phyloP scores from a whole-genome alignment of 2,113 vertebrate genomes.

The Proteles cristata region DNA sequence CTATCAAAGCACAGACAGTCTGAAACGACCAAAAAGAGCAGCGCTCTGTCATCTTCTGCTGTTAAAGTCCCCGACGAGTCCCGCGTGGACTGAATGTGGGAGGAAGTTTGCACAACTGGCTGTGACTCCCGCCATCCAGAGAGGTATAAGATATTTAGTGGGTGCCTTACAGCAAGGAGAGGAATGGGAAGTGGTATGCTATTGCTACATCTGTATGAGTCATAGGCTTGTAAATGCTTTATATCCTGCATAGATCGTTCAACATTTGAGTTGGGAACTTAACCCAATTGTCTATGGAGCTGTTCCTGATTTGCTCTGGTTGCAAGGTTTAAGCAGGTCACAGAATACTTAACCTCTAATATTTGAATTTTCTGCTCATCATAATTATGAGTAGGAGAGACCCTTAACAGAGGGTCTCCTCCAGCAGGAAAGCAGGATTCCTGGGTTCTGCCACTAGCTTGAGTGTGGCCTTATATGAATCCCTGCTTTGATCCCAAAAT shows the following conservation, averaged over 20 bases:
- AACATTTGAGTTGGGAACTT: conserved; percentile 29
- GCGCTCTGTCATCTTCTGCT: not conserved
- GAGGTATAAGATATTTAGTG: conserved; percentile 47
- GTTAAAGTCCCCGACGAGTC: not conserved
- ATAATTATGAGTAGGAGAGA: conserved; percentile 13
- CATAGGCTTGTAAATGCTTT: conserved; percentile 59
- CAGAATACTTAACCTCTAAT: not conserved
- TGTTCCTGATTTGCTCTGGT: conserved; percentile 36
- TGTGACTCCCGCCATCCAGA: not conserved
- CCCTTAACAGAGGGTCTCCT: not conserved
- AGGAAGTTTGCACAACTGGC: conserved; percentile 38
- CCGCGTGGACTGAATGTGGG: not conserved
- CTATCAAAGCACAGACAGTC: not conserved
- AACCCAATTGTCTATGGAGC: not conserved
- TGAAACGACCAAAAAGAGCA: conserved; percentile 25
- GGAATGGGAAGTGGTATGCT: not conserved
- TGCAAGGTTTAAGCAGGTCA: conserved; percentile 61
- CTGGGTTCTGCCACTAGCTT: conserved; percentile 46
- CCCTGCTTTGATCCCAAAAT: conserved; percentile 36
- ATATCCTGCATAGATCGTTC: conserved; percentile 31
- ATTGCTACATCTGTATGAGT: conserved; percentile 55
- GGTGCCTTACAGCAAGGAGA: conserved; percentile 7
- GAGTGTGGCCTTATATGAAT: conserved; percentile 15
- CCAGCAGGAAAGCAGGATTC: not conserved
- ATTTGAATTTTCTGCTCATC: conserved; percentile 31